These are phyloP conservation scores for Triplophysa siluroides DNA, from an alignment of 2,113 vertebrate species.

Conservation along the genomic window DNA sequence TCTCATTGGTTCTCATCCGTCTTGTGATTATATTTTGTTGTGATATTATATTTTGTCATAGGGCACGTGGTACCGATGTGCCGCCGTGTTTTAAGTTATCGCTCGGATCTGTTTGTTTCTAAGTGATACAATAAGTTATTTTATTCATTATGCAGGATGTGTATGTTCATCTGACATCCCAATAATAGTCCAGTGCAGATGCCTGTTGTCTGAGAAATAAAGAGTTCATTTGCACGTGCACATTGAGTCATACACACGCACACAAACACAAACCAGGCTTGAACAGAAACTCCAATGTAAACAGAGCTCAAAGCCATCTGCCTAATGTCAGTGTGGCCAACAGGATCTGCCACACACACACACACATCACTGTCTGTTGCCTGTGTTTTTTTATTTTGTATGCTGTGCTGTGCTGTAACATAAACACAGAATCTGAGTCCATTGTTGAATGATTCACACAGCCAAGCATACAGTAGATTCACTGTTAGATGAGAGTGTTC, in stretches of 20 bases:
- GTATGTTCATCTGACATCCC: neutral
- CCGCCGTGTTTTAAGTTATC: no score
- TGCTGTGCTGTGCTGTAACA: neutral
- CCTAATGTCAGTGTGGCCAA: constrained; percentile 72
- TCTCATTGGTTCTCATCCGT: no score
- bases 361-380: neutral
- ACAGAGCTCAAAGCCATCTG: constrained; percentile 76
- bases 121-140: no score
- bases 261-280: constrained; percentile 60
- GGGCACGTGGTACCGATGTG: no score
- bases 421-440: neutral
- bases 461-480: neutral
- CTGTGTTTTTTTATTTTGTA: neutral
- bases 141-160: constrained; percentile 50
- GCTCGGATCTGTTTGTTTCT: no score
- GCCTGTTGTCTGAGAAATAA: constrained; percentile 6
- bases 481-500: neutral
- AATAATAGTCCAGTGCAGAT: neutral
- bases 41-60: no score
- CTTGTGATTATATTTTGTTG: no score
- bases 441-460: neutral
- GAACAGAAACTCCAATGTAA: constrained; percentile 76
- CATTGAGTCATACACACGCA: neutral
- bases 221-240: constrained; percentile 1
- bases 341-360: constrained; percentile 56